A percentile compares a stretch with the other conserved stretches of the same genome.
phyloP scores from a whole-genome alignment of 2,888 invertebrate species.

The Argyresthia albistria region DNA sequence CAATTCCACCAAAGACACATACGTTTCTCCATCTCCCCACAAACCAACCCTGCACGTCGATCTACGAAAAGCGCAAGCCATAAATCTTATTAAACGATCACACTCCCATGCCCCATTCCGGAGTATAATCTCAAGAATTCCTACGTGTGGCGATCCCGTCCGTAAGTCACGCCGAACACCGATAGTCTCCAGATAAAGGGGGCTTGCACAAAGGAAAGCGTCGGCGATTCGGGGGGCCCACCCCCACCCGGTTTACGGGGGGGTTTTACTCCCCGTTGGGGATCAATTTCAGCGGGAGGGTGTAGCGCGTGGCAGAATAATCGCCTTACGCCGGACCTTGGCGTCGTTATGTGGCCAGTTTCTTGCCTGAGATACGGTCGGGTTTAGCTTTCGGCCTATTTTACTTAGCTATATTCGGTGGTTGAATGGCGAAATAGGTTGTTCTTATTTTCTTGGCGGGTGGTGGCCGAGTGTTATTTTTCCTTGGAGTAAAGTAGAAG shows the following conservation, averaged over 20 bases:
- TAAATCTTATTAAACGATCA: not conserved
- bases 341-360: constrained; percentile 32
- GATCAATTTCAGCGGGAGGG: constrained; percentile 38
- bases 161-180: constrained; percentile 18
- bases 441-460: no score
- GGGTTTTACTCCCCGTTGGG: constrained; percentile 17
- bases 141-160: constrained; percentile 15
- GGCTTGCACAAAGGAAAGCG: constrained; percentile 27
- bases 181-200: constrained; percentile 33
- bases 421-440: no score
- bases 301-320: constrained; percentile 37
- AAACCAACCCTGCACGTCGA: not conserved
- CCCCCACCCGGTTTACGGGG: constrained; percentile 10
- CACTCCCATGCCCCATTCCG: not conserved
- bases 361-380: not conserved
- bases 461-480: no score
- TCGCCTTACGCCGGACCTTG: constrained; percentile 42
- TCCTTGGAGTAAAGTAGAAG: no score
- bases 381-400: constrained; percentile 6
- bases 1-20: no score
- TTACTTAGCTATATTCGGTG: not conserved
- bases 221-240: constrained; percentile 14
- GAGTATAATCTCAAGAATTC: constrained; percentile 19
- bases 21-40: no score
- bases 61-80: not conserved